Percentiles rank a stretch among this genome's conserved stretches.
phyloP scores from a whole-genome alignment of 2,113 vertebrate genomes.

The Antennarius striatus region DNA sequence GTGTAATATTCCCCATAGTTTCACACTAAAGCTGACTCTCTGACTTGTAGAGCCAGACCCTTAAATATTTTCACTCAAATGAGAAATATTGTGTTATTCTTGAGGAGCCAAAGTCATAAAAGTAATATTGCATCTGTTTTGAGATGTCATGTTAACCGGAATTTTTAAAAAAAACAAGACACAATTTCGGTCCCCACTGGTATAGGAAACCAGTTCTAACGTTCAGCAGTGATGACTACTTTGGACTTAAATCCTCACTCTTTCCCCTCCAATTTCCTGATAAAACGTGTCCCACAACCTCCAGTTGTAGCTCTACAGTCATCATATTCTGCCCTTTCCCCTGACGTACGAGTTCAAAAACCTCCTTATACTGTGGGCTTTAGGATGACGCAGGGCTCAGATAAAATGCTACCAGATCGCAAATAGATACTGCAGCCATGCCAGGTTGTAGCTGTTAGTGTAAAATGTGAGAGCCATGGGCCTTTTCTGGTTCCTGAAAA shows the following conservation, averaged over 20 bases:
- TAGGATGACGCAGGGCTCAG: slow-evolving; percentile 58
- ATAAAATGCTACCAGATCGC: slow-evolving; percentile 71
- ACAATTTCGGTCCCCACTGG: too few species aligned
- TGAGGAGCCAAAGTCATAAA: too few species aligned
- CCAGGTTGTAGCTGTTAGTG: slow-evolving; percentile 58
- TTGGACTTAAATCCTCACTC: slow-evolving; percentile 31
- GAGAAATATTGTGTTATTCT: neutral
- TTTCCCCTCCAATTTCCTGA: slow-evolving; percentile 50
- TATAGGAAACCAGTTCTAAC: slow-evolving; percentile 21
- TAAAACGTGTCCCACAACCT: slow-evolving; percentile 40
- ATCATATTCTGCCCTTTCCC: slow-evolving; percentile 43
- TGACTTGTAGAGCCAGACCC: slow-evolving; percentile 28
- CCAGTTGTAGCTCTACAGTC: slow-evolving; percentile 33
- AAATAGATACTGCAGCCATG: slow-evolving; percentile 40
- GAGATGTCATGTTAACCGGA: too few species aligned
- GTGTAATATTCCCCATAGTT: slow-evolving; percentile 46
- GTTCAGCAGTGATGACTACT: slow-evolving; percentile 35
- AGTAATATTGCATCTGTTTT: too few species aligned
- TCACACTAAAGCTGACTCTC: slow-evolving; percentile 28
- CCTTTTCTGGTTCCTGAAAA: slow-evolving; percentile 55
- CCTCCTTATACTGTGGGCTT: slow-evolving; percentile 42
- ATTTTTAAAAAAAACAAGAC: too few species aligned
- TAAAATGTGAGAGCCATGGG: slow-evolving; percentile 57
- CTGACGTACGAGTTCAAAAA: slow-evolving; percentile 55
- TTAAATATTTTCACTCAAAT: slow-evolving; percentile 42